A percentile compares a stretch with the other conserved stretches of the same genome.
These are phyloP conservation scores for Chroicocephalus ridibundus DNA, from an alignment of 2,113 vertebrate species.

Conservation along the genomic window DNA sequence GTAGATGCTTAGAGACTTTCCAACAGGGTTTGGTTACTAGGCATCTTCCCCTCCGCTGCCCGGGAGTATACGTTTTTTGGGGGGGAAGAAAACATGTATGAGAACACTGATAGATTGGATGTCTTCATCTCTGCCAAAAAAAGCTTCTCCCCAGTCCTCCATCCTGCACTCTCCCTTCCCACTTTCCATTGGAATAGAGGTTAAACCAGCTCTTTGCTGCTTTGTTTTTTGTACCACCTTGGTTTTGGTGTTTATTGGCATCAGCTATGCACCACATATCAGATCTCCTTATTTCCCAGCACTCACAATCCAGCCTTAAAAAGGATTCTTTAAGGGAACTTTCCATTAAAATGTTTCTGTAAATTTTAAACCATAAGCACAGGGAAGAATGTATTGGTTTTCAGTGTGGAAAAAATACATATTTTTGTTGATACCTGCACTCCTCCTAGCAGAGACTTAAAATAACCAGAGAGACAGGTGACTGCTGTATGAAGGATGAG, in stretches of 20 bases:
- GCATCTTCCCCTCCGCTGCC: neutral
- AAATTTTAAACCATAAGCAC: neutral
- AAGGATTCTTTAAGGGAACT: neutral
- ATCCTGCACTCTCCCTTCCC: neutral
- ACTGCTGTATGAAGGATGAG: neutral
- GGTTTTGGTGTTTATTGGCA: neutral
- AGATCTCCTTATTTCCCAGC: neutral
- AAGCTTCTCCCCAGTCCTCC: neutral
- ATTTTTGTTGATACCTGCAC: neutral
- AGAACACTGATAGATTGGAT: too few relatives aligned
- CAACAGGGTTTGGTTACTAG: neutral
- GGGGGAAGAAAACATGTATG: rapidly evolving
- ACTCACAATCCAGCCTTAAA: neutral
- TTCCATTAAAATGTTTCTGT: neutral
- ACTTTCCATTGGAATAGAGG: neutral
- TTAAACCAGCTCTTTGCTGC: neutral
- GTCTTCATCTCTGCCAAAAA: neutral
- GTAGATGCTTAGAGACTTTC: neutral
- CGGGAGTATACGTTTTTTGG: neutral
- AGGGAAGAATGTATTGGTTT: neutral
- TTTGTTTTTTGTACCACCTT: neutral
- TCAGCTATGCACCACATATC: neutral
- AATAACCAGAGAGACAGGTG: neutral
- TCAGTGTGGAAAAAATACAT: neutral
- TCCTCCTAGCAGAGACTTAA: neutral